Conservation (phyloP, 2,888 invertebrate species). For the Heliconius hortense region DNA sequence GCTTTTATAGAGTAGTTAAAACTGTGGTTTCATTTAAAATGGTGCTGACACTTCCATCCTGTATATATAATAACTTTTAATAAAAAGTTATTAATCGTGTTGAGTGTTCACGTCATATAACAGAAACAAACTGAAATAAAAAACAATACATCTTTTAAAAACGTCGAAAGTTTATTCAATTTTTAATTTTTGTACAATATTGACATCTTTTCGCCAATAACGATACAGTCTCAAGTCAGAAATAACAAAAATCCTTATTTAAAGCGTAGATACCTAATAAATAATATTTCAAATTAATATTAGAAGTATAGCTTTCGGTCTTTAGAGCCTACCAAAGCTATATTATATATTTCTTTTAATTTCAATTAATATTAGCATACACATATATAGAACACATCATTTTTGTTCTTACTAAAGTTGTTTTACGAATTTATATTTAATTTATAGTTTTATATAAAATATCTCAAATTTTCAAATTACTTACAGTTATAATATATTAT, state of each 20-base stretch:
- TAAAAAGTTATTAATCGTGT: too few relatives aligned
- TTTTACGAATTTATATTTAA: too few relatives aligned
- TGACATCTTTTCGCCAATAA: conserved; percentile 46
- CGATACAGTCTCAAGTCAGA: conserved; percentile 47
- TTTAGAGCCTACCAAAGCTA: neutral
- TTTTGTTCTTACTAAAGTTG: too few relatives aligned
- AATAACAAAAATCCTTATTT: conserved; percentile 31
- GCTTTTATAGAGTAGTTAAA: too few relatives aligned
- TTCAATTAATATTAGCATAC: too few relatives aligned
- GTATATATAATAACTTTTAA: too few relatives aligned
- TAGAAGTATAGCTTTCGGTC: neutral
- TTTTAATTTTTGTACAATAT: conserved; percentile 71
- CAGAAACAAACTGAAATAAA: neutral
- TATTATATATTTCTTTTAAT: neutral
- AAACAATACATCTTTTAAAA: conserved; percentile 35
- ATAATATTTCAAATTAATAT: conserved; percentile 31
- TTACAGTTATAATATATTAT: neutral
- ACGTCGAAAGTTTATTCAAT: conserved; percentile 54
- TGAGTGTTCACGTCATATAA: too few relatives aligned
- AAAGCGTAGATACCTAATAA: conserved; percentile 38
- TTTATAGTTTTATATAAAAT: too few relatives aligned
- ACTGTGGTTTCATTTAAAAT: too few relatives aligned
- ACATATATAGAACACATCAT: too few relatives aligned
- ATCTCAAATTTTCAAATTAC: too few relatives aligned
- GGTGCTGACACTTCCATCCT: too few relatives aligned